Conservation (phyloP, 2,113 vertebrate genomes). For the Dolichotis patagonum region DNA sequence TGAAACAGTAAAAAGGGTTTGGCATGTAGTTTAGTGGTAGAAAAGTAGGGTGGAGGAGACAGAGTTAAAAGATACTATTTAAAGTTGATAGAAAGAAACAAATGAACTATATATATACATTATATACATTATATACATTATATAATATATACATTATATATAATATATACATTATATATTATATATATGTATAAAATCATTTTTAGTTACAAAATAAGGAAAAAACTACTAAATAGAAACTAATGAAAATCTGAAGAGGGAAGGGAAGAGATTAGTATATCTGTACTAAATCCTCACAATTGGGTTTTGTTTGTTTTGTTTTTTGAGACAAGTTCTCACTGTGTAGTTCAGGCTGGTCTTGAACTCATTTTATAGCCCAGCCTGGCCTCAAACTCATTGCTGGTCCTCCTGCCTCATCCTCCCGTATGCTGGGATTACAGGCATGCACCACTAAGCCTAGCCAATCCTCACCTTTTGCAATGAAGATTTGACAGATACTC, state of each 20-base stretch:
- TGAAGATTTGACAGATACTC: not conserved
- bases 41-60: not conserved
- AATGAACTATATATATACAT: not conserved
- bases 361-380: not conserved
- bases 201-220: conserved; percentile 3
- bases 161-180: not conserved
- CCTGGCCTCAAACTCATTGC: not conserved
- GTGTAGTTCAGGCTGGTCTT: not conserved
- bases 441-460: not conserved
- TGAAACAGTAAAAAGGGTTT: not conserved
- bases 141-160: not conserved
- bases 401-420: not conserved
- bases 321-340: not conserved
- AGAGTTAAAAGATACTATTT: not conserved
- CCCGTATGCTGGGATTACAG: not conserved
- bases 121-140: not conserved
- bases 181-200: not conserved
- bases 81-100: not conserved
- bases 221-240: not conserved
- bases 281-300: not conserved
- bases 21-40: not conserved
- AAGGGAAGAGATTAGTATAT: not conserved
- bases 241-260: not conserved
- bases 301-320: not conserved
- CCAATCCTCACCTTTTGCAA: not conserved